phyloP scores from a whole-genome alignment of 2,888 invertebrate species.

The Polia nebulosa region DNA sequence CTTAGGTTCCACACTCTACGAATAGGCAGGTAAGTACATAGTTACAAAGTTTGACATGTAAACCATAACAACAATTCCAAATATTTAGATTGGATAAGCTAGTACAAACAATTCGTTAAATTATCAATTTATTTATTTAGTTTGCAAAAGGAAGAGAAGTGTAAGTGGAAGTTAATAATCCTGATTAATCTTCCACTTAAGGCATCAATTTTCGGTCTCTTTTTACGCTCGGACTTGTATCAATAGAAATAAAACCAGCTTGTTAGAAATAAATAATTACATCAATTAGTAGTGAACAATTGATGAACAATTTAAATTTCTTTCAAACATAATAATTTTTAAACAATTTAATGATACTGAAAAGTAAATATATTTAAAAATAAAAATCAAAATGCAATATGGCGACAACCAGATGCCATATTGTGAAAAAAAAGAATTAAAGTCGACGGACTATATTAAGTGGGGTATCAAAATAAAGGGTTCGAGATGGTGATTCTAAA shows the following conservation, averaged over 20 bases:
- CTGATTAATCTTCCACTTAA: slow-evolving; percentile 28
- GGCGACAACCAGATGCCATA: too few relatives aligned
- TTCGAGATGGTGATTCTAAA: too few relatives aligned
- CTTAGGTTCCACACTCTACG: too few relatives aligned
- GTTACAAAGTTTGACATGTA: neutral
- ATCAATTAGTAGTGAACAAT: neutral
- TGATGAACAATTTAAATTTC: neutral
- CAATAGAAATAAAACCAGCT: slow-evolving; percentile 14
- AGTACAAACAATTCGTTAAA: neutral
- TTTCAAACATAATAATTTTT: neutral
- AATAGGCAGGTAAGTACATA: too few relatives aligned
- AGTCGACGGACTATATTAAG: too few relatives aligned
- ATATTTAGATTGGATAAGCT: slow-evolving; percentile 10
- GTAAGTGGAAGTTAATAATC: too few relatives aligned
- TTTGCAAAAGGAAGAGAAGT: neutral
- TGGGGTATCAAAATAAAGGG: too few relatives aligned
- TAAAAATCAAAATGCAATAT: too few relatives aligned
- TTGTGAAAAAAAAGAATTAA: too few relatives aligned
- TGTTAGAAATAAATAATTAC: slow-evolving; percentile 1
- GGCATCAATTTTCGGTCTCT: slow-evolving; percentile 30
- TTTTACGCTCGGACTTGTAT: slow-evolving; percentile 6
- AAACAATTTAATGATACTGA: too few relatives aligned
- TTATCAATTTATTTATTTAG: neutral
- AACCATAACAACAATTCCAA: too few relatives aligned
- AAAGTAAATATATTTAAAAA: too few relatives aligned